phyloP scores from a whole-genome alignment of 2,888 invertebrate species.

The Dryobota labecula region DNA sequence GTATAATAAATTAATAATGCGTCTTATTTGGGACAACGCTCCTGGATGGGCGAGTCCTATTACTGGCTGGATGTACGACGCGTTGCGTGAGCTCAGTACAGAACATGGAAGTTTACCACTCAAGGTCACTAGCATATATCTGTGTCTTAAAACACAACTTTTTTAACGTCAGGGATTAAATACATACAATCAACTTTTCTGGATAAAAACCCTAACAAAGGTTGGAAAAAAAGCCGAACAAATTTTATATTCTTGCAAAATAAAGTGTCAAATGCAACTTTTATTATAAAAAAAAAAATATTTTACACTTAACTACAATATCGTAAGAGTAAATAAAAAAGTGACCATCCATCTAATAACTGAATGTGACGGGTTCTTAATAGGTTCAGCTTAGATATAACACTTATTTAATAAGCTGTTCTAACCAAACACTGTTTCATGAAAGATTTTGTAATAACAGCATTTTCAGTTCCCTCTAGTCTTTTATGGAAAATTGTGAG shows the following conservation, averaged over 20 bases:
- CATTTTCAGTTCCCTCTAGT: conserved; percentile 28
- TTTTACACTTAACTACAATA: conserved; percentile 21
- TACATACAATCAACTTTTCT: background rate
- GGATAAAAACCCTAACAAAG: too few relatives aligned
- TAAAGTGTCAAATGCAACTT: background rate
- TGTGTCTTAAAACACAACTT: background rate
- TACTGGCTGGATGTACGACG: too few relatives aligned
- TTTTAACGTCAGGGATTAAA: background rate
- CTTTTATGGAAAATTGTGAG: conserved; percentile 4
- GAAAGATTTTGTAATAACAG: conserved; percentile 41
- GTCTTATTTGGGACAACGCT: too few relatives aligned
- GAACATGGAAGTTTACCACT: too few relatives aligned
- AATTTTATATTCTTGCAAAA: background rate
- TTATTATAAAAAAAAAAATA: conserved; percentile 4
- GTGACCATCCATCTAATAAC: conserved; percentile 20
- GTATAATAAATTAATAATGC: too few relatives aligned
- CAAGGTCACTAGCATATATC: too few relatives aligned
- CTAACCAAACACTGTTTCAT: conserved; percentile 16
- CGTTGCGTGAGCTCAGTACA: too few relatives aligned
- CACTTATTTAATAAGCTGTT: conserved; percentile 49
- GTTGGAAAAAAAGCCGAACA: background rate
- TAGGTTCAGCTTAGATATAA: conserved; percentile 37
- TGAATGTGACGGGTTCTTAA: conserved; percentile 58
- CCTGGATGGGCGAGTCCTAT: too few relatives aligned
- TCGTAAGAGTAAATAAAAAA: conserved; percentile 23